Conservation (phyloP, 1,140 invertebrate genomes). For the Drosophila paulistorum region DNA sequence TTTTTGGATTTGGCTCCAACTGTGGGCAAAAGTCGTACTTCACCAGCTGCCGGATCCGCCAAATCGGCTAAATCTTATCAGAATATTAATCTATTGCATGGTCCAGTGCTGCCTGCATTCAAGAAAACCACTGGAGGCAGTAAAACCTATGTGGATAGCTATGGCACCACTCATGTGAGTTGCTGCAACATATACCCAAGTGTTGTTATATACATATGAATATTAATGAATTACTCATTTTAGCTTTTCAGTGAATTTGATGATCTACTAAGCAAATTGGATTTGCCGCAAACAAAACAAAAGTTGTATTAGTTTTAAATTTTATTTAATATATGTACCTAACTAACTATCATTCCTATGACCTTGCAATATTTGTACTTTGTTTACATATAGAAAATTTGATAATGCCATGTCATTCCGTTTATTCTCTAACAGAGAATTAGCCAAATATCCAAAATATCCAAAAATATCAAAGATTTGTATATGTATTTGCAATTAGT, state of each 20-base stretch:
- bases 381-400: neutral
- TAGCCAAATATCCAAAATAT: no score
- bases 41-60: slow-evolving; percentile 44
- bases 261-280: slow-evolving; percentile 73
- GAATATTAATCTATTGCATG: slow-evolving; percentile 74
- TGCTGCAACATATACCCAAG: neutral
- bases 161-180: slow-evolving; percentile 74
- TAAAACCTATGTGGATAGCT: slow-evolving; percentile 76
- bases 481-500: neutral
- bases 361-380: slow-evolving; percentile 1
- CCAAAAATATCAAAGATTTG: no score
- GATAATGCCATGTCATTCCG: no score
- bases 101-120: slow-evolving; percentile 57
- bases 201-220: neutral
- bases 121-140: slow-evolving; percentile 68
- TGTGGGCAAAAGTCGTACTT: slow-evolving; percentile 61
- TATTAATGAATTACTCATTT: slow-evolving; percentile 13
- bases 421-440: no score
- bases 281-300: slow-evolving; percentile 58
- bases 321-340: slow-evolving; percentile 30
- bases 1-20: slow-evolving; percentile 71
- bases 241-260: slow-evolving; percentile 80
- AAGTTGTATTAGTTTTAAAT: slow-evolving; percentile 63
- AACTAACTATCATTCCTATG: slow-evolving; percentile 22
- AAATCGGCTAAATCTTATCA: slow-evolving; percentile 73